Conservation (phyloP, 2,888 invertebrate genomes). For the Limnephilus auricula region DNA sequence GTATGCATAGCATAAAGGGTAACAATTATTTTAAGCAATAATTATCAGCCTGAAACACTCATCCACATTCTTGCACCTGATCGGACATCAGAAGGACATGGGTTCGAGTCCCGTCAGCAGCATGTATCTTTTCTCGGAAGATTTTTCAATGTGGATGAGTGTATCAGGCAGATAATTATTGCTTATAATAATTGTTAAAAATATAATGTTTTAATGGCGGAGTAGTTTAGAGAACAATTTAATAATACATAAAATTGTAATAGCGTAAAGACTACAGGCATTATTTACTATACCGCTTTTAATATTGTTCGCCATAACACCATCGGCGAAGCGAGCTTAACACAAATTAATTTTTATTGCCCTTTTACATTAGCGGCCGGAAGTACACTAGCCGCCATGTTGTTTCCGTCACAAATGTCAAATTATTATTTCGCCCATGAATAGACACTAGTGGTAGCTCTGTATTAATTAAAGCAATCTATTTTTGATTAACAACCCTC, state of each 20-base stretch:
- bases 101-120: no score
- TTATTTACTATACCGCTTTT: not conserved
- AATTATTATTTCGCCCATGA: not conserved
- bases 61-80: no score
- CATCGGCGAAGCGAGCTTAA: not conserved
- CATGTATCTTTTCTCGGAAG: no score
- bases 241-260: not conserved
- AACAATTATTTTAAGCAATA: no score
- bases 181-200: not conserved
- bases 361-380: slow-evolving; percentile 32
- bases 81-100: no score
- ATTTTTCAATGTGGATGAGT: no score
- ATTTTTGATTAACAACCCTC: not conserved
- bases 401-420: slow-evolving; percentile 19
- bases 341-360: slow-evolving; percentile 38
- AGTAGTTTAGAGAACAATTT: not conserved
- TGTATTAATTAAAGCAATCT: not conserved
- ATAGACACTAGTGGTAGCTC: not conserved
- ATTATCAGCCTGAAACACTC: no score
- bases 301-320: not conserved
- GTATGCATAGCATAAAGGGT: no score
- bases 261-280: not conserved
- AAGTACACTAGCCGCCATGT: not conserved
- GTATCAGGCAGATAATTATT: no score
- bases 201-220: not conserved